Percentiles rank a stretch among this genome's conserved stretches.
These are phyloP conservation scores for Macquaria australasica DNA, from an alignment of 2,113 vertebrate species.

Conservation along the genomic window DNA sequence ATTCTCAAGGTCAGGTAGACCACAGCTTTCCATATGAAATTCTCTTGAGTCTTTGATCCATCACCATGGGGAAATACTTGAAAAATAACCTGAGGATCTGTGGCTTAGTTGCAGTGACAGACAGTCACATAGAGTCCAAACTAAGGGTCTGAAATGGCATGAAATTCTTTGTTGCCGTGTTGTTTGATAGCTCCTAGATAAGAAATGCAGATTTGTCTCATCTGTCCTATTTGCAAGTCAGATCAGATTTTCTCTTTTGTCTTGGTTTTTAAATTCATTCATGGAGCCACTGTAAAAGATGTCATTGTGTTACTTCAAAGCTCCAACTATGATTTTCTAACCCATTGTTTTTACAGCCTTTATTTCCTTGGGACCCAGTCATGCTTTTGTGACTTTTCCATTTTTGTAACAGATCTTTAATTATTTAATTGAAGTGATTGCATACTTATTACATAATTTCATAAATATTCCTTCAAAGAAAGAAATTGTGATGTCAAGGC, in stretches of 20 bases:
- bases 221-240: conserved; percentile 34
- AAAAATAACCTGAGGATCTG: conserved; percentile 33
- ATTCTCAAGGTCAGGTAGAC: conserved; percentile 71
- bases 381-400: conserved; percentile 3
- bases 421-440: neutral
- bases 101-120: conserved; percentile 32
- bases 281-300: neutral
- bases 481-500: neutral
- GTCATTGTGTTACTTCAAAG: neutral
- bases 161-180: neutral
- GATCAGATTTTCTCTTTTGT: conserved; percentile 4
- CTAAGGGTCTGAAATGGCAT: conserved; percentile 1
- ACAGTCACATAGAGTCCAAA: conserved; percentile 16
- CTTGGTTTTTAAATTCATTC: conserved; percentile 12
- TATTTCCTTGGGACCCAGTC: neutral
- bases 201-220: conserved; percentile 24
- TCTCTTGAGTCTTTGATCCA: conserved; percentile 59
- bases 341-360: neutral
- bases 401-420: conserved; percentile 1
- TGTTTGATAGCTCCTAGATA: conserved; percentile 13
- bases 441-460: too few relatives aligned
- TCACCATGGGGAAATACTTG: conserved; percentile 47
- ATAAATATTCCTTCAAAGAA: conserved; percentile 11
- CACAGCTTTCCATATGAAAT: conserved; percentile 43
- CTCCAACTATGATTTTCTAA: neutral